Conservation (phyloP, 2,797 vertebrate genomes). For the Acropternis orthonyx region DNA sequence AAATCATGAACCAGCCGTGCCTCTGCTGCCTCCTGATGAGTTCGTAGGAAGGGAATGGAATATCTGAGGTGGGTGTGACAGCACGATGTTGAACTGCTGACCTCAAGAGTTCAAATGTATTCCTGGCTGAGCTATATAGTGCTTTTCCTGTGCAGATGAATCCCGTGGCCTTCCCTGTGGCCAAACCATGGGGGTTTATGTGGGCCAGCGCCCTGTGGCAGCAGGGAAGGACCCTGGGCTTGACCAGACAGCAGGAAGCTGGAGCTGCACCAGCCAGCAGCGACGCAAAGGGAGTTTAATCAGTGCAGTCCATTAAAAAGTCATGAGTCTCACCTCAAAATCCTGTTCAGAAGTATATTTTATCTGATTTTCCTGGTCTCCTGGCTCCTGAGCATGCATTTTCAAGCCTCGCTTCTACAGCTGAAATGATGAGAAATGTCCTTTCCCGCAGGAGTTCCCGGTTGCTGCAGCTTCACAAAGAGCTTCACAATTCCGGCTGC, state of each 20-base stretch:
- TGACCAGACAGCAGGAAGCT: not conserved
- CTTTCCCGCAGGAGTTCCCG: not conserved
- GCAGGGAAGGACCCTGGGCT: not conserved
- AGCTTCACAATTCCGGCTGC: not conserved
- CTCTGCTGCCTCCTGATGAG: not conserved
- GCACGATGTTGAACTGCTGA: rapidly evolving
- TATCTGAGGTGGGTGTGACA: not conserved
- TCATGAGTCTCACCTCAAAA: not conserved
- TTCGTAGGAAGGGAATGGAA: not conserved
- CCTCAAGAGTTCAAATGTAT: not conserved
- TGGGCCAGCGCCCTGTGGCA: not conserved
- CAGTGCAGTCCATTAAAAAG: not conserved
- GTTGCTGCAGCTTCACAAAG: not conserved
- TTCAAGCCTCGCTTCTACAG: not conserved
- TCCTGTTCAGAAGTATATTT: not conserved
- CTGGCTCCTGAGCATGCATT: not conserved
- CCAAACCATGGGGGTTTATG: not conserved
- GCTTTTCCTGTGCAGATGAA: not conserved
- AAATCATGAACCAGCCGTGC: not conserved
- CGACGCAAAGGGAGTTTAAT: not conserved
- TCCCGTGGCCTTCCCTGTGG: not conserved
- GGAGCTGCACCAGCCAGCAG: not conserved
- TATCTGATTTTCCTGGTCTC: not conserved
- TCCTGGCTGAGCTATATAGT: not conserved
- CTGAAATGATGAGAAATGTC: not conserved